Conservation (phyloP, 1,140 invertebrate species). For the Whitmania pigra region DNA sequence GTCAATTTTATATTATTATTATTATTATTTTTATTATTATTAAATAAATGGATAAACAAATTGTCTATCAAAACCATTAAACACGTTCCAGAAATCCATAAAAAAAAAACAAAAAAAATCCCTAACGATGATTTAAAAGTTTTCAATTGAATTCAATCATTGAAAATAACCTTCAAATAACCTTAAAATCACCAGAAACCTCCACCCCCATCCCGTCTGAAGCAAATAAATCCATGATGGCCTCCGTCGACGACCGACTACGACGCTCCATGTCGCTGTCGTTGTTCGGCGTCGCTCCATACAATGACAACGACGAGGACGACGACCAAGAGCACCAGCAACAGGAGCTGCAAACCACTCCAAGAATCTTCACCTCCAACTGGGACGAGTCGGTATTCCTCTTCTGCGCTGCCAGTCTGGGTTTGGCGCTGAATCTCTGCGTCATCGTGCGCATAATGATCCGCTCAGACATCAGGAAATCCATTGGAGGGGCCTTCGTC, state of each 20-base stretch:
- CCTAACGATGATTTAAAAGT: no score
- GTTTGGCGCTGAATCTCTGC: slow-evolving; percentile 37
- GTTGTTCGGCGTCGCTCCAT: not conserved
- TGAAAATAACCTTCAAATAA: no score
- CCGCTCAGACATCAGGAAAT: slow-evolving; percentile 32
- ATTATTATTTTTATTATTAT: no score
- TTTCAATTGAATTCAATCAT: no score
- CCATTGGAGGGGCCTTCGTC: slow-evolving; percentile 39
- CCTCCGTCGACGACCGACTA: not conserved
- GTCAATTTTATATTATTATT: no score
- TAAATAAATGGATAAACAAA: no score
- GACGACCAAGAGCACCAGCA: not conserved
- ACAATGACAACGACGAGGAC: not conserved
- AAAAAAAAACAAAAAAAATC: no score
- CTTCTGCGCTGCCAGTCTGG: slow-evolving; percentile 34
- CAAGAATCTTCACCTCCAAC: not conserved
- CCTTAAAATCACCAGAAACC: not conserved
- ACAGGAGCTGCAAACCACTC: not conserved
- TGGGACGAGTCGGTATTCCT: slow-evolving; percentile 36
- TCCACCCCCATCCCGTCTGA: not conserved
- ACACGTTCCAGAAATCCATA: no score
- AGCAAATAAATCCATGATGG: not conserved
- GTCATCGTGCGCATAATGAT: slow-evolving; percentile 34
- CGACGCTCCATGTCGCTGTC: not conserved
- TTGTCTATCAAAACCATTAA: no score